Conservation (phyloP, 2,888 invertebrate genomes). For the Meliscaeva auricollis region DNA sequence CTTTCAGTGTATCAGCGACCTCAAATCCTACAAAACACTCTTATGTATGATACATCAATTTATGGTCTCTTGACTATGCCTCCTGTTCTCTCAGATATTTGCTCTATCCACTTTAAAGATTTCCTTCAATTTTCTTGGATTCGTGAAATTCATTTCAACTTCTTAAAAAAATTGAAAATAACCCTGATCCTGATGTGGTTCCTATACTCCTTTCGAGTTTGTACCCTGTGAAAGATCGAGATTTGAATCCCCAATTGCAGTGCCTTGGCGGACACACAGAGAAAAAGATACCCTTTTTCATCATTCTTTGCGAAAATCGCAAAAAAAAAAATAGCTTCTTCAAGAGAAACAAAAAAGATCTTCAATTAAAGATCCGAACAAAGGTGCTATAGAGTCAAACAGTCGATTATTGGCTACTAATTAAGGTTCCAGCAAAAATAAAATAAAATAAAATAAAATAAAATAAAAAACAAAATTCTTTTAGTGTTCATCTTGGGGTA, state of each 20-base stretch:
- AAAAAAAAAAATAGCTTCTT: background rate
- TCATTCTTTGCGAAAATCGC: background rate
- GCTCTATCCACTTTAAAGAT: slow-evolving; percentile 29
- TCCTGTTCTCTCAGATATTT: background rate
- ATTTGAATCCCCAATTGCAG: slow-evolving; percentile 56
- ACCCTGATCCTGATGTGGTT: slow-evolving; percentile 23
- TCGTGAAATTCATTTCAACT: slow-evolving; percentile 45
- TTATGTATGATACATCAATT: slow-evolving; percentile 47
- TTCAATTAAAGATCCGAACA: slow-evolving; percentile 60
- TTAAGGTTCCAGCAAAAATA: slow-evolving; percentile 52
- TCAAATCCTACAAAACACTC: background rate
- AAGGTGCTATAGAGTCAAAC: slow-evolving; percentile 65
- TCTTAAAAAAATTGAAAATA: slow-evolving; percentile 30
- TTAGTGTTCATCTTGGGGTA: background rate
- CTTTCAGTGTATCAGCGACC: slow-evolving; percentile 12
- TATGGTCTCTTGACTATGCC: background rate
- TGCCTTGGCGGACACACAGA: background rate
- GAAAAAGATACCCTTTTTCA: slow-evolving; percentile 4
- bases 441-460: background rate
- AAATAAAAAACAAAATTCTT: background rate
- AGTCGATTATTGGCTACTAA: slow-evolving; percentile 71
- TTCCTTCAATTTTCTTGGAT: slow-evolving; percentile 29
- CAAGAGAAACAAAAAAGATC: slow-evolving; percentile 22
- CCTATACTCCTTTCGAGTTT: background rate
- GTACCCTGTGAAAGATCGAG: slow-evolving; percentile 55